These are phyloP conservation scores for Forbesichthys agassizii DNA, from an alignment of 2,113 vertebrate species.

Conservation along the genomic window DNA sequence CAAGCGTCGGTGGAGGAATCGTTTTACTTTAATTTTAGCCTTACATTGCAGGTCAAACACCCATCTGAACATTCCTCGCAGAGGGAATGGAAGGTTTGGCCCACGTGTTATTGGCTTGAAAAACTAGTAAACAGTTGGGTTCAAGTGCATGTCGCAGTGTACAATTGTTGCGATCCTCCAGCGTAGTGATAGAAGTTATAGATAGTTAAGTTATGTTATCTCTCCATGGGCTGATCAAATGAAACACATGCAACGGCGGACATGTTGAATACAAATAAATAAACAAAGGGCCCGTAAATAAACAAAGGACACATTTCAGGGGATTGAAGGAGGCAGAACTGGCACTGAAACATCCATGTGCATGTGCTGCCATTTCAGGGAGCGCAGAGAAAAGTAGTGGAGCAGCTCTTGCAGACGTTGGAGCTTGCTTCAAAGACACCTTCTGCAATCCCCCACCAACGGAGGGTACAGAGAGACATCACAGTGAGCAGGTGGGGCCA, in stretches of 20 bases:
- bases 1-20: slow-evolving; percentile 65
- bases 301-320: slow-evolving; percentile 10
- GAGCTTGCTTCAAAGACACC: slow-evolving; percentile 81
- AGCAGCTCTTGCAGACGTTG: slow-evolving; percentile 83
- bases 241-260: neutral
- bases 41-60: slow-evolving; percentile 59
- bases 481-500: slow-evolving; percentile 77
- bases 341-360: slow-evolving; percentile 62
- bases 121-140: slow-evolving; percentile 23
- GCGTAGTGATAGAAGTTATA: neutral
- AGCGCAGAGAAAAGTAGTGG: slow-evolving; percentile 76
- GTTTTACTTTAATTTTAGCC: slow-evolving; percentile 63
- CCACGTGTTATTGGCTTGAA: slow-evolving; percentile 34
- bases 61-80: slow-evolving; percentile 50
- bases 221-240: neutral
- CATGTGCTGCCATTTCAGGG: slow-evolving; percentile 79
- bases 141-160: slow-evolving; percentile 4
- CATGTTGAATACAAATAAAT: slow-evolving; percentile 5
- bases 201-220: neutral
- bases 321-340: slow-evolving; percentile 7
- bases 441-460: slow-evolving; percentile 77
- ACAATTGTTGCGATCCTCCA: slow-evolving; percentile 10
- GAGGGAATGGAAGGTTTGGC: slow-evolving; percentile 30
- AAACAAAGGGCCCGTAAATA: slow-evolving; percentile 10
- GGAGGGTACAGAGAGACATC: slow-evolving; percentile 78